Evolutionary conservation across 2,797 vertebrate species (phyloP).

Genomic region (Artibeus jamaicensis): DNA sequence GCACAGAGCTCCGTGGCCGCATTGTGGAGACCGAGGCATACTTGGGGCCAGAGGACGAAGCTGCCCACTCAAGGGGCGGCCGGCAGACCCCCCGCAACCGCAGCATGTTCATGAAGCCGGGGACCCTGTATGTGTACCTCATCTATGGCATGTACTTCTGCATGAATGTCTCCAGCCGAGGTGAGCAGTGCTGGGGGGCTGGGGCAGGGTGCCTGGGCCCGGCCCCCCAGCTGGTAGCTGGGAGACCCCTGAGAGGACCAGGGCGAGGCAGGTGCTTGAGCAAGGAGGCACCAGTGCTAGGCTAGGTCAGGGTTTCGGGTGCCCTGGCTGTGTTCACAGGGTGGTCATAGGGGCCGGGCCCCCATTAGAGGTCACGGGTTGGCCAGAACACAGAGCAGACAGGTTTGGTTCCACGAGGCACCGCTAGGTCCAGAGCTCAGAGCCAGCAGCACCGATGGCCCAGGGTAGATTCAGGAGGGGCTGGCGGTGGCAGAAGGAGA

Average conservation of each 20-base stretch:
- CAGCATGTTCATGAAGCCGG: conserved; percentile 97
- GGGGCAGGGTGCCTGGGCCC: no score
- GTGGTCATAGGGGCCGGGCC: background rate
- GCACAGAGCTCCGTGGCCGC: conserved; percentile 90
- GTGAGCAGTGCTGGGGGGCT: conserved; percentile 79
- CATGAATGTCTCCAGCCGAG: conserved; percentile 95
- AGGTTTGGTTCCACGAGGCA: background rate
- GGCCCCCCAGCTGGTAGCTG: background rate
- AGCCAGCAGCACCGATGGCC: background rate
- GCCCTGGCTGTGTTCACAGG: background rate
- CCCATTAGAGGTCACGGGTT: background rate
- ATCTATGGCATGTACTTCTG: conserved; percentile 97
- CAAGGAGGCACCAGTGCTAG: background rate
- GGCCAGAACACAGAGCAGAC: background rate
- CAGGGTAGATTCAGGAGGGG: background rate
- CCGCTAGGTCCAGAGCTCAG: background rate
- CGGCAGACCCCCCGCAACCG: conserved; percentile 91
- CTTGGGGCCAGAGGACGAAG: conserved; percentile 93
- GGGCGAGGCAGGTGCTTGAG: background rate
- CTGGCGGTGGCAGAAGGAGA: background rate
- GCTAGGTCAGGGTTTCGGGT: background rate
- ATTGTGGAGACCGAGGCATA: conserved; percentile 97
- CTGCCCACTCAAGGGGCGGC: conserved; percentile 95
- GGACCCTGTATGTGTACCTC: conserved; percentile 95
- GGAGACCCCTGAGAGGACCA: background rate